These are phyloP conservation scores for Agapostemon virescens DNA, from an alignment of 2,888 invertebrate species.

Conservation along the genomic window DNA sequence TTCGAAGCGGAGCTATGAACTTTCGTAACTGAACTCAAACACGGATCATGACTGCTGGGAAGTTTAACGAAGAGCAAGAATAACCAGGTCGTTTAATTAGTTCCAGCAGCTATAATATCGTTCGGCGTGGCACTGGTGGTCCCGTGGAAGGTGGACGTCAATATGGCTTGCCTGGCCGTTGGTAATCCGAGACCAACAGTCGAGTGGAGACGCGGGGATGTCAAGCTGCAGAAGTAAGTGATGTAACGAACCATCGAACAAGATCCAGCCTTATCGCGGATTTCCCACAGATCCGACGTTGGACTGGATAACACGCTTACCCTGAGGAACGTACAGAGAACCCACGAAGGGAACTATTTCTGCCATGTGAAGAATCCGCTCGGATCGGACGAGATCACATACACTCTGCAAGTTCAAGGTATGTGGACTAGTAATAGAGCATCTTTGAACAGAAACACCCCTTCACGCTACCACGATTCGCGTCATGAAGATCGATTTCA, in stretches of 20 bases:
- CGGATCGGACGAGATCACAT: conserved; percentile 82
- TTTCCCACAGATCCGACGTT: conserved; percentile 73
- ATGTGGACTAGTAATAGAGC: conserved; percentile 25
- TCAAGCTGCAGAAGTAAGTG: conserved; percentile 76
- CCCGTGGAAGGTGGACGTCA: conserved; percentile 82
- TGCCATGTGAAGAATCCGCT: conserved; percentile 82
- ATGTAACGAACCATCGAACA: background rate
- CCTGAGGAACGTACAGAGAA: conserved; percentile 81
- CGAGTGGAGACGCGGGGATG: conserved; percentile 82
- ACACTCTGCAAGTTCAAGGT: conserved; percentile 83
- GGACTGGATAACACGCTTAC: conserved; percentile 81
- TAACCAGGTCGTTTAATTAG: conserved; percentile 68
- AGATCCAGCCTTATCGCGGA: background rate
- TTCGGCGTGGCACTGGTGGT: conserved; percentile 82
- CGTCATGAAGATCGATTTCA: background rate
- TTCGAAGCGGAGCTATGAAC: conserved; percentile 12
- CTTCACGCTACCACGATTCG: background rate
- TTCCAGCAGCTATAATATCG: conserved; percentile 83
- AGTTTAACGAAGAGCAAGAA: conserved; percentile 44
- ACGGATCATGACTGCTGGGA: conserved; percentile 38
- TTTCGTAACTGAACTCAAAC: conserved; percentile 51
- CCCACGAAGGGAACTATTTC: conserved; percentile 83
- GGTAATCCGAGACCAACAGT: conserved; percentile 81
- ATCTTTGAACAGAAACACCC: background rate
- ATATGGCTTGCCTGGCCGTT: conserved; percentile 82